A percentile compares a stretch with the other conserved stretches of the same genome.
These are phyloP conservation scores for Trissolcus japonicus DNA, from an alignment of 2,888 invertebrate genomes.

Conservation along the genomic window DNA sequence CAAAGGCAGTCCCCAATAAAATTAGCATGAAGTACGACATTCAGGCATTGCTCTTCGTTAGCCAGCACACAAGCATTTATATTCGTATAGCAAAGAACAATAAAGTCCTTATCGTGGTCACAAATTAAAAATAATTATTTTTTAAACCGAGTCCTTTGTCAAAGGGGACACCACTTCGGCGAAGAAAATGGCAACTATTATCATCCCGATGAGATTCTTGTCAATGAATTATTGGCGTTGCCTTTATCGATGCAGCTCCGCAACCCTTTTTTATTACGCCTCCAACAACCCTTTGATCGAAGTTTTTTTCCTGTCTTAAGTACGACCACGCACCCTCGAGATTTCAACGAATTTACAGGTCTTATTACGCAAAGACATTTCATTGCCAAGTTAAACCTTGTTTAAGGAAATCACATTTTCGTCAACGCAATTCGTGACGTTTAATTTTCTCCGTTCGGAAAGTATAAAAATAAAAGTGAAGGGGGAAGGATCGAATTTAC, in stretches of 20 bases:
- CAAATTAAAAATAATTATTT: conserved; percentile 77
- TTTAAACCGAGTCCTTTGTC: conserved; percentile 74
- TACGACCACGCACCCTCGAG: conserved; percentile 60
- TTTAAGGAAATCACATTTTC: conserved; percentile 24
- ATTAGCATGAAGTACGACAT: conserved; percentile 69
- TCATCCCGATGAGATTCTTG: conserved; percentile 74
- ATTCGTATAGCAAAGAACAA: conserved; percentile 63
- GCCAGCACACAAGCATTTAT: conserved; percentile 60
- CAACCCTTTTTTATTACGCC: conserved; percentile 67
- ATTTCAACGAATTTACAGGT: conserved; percentile 68
- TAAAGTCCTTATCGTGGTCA: conserved; percentile 71
- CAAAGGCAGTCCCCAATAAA: conserved; percentile 67
- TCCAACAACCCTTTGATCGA: conserved; percentile 69
- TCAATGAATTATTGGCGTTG: conserved; percentile 76
- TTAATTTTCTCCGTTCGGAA: neutral
- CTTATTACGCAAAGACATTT: conserved; percentile 65
- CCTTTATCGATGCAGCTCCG: conserved; percentile 70
- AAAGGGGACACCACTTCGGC: conserved; percentile 63
- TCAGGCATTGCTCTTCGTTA: conserved; percentile 60
- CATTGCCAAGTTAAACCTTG: conserved; percentile 39
- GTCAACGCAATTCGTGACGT: conserved; percentile 18
- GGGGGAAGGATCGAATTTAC: too few species aligned
- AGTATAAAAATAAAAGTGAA: neutral
- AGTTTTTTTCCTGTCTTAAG: conserved; percentile 65
- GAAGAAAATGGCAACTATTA: conserved; percentile 72